Evolutionary conservation across 2,888 invertebrate genomes (phyloP), one percentile per base, ranked within the genome.

Genomic region (Eudemis profundana): DNA sequence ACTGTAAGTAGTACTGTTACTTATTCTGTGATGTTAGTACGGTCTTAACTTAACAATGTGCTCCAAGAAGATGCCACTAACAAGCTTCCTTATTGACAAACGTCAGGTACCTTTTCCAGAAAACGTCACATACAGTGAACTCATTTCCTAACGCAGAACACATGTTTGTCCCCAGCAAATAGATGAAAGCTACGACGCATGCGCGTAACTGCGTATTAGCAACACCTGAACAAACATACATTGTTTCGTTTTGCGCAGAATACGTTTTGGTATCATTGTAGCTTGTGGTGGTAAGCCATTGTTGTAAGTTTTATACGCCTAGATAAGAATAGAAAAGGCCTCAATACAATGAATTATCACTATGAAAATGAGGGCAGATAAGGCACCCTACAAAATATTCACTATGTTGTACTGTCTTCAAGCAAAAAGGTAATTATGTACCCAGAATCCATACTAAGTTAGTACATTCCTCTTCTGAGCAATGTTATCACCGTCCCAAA

Each of bases 401-500:
- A 7, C 10, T 17, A 5, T 4, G 3, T 1, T 4, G 12, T 29
- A 29, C 1, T 2, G 7, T 15, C 14, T 10, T 14, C 23, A 54
- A 36, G 27, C 3, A 10, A 5, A 12, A 4, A 5, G 3, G 12
- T 15, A 27, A 4, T 0, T 3, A 40, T n/a, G 15, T n/a, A n/a
- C n/a, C n/a, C n/a, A n/a, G 5, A 5, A 27, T 4, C 12, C 54
- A 40, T 17, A 54, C 15, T 2, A 4, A 5, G 40, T 23, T 23
- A 27, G 10, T 2, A 15, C 40, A 4, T 54, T 54, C 27, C 17
- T 10, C 27, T 40, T 42, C 15, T 54, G 54, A 3, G 23, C 15
- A 1, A 14, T 50, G 14, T 57, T 63, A 63, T 63, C 63, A 49
- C 40, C 21, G 63, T 47, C 49, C 63, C 21, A 63, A 63, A 56